phyloP scores from a whole-genome alignment of 1,140 invertebrate genomes.

The Pseudoatta argentina region DNA sequence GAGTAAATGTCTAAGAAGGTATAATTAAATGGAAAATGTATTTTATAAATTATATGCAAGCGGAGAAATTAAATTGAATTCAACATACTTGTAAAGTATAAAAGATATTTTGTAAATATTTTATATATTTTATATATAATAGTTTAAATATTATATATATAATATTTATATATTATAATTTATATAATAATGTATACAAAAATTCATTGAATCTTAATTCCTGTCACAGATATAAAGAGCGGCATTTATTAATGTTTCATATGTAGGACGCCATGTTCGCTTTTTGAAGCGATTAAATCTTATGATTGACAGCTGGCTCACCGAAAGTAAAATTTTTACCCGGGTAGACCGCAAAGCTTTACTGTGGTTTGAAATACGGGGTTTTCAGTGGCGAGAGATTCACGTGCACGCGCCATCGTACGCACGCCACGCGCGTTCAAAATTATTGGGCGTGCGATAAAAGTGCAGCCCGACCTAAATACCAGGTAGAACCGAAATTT shows the following conservation, averaged over 20 bases:
- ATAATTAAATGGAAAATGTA: background rate
- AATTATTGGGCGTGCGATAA: conserved; percentile 44
- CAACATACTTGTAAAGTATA: background rate
- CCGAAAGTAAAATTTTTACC: conserved; percentile 38
- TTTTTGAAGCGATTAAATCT: conserved; percentile 39
- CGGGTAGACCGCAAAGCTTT: conserved; percentile 37
- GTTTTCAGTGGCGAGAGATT: conserved; percentile 42
- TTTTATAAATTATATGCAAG: background rate
- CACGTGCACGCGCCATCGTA: conserved; percentile 24
- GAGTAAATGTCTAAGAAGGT: background rate
- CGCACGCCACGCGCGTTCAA: conserved; percentile 30
- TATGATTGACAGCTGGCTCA: conserved; percentile 29
- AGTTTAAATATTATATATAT: background rate
- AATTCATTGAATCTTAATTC: background rate
- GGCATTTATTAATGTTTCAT: background rate
- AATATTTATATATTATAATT: background rate
- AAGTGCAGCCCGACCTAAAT: conserved; percentile 57
- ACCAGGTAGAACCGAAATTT: conserved; percentile 53
- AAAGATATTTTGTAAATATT: background rate
- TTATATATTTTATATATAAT: background rate
- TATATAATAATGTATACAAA: background rate
- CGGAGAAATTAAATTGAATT: background rate
- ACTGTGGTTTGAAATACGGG: conserved; percentile 28
- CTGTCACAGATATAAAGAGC: background rate
- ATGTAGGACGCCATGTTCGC: background rate